Conservation (phyloP, 1,140 invertebrate species). For the Pemphigus obesinymphae region DNA sequence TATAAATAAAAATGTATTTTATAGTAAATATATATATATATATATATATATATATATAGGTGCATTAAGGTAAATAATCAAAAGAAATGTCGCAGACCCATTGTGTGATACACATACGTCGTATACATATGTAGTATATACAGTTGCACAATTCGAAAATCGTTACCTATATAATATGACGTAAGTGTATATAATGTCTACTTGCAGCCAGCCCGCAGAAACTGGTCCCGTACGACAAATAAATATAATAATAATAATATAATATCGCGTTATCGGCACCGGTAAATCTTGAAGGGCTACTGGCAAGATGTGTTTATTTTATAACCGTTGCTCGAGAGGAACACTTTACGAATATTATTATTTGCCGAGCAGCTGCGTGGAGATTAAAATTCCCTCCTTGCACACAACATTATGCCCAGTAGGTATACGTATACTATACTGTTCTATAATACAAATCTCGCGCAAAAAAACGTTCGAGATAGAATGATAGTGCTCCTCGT, state of each 20-base stretch:
- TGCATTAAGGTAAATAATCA: no score
- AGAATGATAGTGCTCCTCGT: no score
- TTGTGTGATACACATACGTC: neutral
- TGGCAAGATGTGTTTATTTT: constrained; percentile 2
- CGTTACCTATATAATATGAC: no score
- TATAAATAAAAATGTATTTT: neutral
- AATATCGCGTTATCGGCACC: constrained; percentile 1
- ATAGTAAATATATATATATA: neutral
- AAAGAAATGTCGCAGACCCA: constrained; percentile 6
- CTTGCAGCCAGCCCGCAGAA: no score
- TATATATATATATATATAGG: neutral
- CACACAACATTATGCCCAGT: neutral
- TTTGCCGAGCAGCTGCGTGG: constrained; percentile 4
- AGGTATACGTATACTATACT: neutral
- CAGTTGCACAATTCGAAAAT: constrained; percentile 11
- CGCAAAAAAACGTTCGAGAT: no score
- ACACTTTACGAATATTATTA: constrained; percentile 23
- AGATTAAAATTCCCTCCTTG: constrained; percentile 1
- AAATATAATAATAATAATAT: neutral
- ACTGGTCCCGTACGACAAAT: constrained; percentile 9
- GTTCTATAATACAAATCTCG: no score
- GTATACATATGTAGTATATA: neutral
- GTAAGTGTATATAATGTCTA: no score
- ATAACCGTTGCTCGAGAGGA: constrained; percentile 5
- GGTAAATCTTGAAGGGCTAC: neutral